Percentiles rank a stretch among this genome's conserved stretches.
These are phyloP conservation scores for Rhynchophorus ferrugineus DNA, from an alignment of 1,140 invertebrate genomes.

Conservation along the genomic window DNA sequence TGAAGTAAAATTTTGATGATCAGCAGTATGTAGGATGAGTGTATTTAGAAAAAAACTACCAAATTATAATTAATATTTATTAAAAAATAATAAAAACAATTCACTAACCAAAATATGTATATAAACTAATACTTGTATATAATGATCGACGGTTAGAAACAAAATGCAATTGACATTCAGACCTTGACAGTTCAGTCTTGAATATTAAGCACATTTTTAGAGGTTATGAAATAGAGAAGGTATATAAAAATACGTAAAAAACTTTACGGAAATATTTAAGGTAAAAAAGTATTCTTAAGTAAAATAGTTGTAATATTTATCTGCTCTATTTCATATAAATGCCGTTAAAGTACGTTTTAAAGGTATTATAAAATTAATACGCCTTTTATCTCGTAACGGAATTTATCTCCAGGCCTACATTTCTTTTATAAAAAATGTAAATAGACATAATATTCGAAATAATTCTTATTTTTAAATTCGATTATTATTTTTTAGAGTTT, in stretches of 20 bases:
- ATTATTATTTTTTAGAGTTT: too few species aligned
- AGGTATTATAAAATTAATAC: not conserved
- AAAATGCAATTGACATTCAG: not conserved
- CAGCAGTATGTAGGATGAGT: too few species aligned
- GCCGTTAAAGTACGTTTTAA: not conserved
- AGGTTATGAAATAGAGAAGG: not conserved
- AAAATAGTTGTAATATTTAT: not conserved
- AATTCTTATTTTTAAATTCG: too few species aligned
- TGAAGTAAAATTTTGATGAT: too few species aligned
- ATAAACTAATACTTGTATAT: not conserved
- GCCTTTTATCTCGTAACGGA: not conserved
- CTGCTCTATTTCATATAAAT: not conserved
- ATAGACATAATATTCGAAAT: too few species aligned
- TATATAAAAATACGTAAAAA: not conserved
- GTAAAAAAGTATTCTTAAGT: not conserved
- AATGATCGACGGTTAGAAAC: not conserved
- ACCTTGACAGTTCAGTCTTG: not conserved
- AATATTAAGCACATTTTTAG: not conserved
- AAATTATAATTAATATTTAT: not conserved
- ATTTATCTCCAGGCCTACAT: too few species aligned
- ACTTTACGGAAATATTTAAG: too few species aligned
- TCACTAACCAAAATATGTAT: not conserved
- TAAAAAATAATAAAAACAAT: not conserved
- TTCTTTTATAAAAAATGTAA: too few species aligned
- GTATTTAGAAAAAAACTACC: not conserved